phyloP scores from a whole-genome alignment of 1,140 invertebrate species.

The Drosophila kurseongensis region DNA sequence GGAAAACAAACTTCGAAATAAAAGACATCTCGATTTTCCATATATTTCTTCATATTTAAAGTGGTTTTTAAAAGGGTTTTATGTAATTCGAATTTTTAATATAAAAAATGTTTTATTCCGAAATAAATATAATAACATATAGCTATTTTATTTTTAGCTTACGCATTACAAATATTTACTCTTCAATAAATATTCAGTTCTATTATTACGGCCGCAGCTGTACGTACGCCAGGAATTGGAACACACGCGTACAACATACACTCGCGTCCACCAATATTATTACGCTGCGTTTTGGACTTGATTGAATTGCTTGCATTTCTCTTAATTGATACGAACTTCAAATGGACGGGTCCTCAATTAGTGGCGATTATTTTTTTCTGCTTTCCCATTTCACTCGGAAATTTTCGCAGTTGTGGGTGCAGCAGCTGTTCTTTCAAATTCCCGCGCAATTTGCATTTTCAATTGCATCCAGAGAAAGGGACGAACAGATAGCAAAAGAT shows the following conservation, averaged over 20 bases:
- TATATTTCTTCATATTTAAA: too few relatives aligned
- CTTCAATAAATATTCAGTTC: neutral
- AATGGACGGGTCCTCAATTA: conserved; percentile 70
- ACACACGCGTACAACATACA: conserved; percentile 61
- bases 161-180: too few relatives aligned
- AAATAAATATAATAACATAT: too few relatives aligned
- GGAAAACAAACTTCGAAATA: neutral
- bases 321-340: conserved; percentile 81
- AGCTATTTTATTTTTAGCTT: too few relatives aligned
- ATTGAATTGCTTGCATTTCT: conserved; percentile 74
- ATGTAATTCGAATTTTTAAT: too few relatives aligned
- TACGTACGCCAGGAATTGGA: conserved; percentile 63
- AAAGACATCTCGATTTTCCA: too few relatives aligned
- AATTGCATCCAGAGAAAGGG: conserved; percentile 36
- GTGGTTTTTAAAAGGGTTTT: too few relatives aligned
- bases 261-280: conserved; percentile 44
- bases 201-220: neutral
- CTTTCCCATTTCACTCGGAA: conserved; percentile 61
- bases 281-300: conserved; percentile 28
- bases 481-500: conserved; percentile 39
- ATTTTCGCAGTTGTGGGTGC: conserved; percentile 49
- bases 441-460: conserved; percentile 69
- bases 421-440: conserved; percentile 64
- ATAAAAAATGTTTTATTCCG: too few relatives aligned
- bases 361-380: conserved; percentile 53